Percentiles rank a stretch among this genome's conserved stretches.
phyloP scores from a whole-genome alignment of 1,140 invertebrate species.

The Diabrotica virgifera region DNA sequence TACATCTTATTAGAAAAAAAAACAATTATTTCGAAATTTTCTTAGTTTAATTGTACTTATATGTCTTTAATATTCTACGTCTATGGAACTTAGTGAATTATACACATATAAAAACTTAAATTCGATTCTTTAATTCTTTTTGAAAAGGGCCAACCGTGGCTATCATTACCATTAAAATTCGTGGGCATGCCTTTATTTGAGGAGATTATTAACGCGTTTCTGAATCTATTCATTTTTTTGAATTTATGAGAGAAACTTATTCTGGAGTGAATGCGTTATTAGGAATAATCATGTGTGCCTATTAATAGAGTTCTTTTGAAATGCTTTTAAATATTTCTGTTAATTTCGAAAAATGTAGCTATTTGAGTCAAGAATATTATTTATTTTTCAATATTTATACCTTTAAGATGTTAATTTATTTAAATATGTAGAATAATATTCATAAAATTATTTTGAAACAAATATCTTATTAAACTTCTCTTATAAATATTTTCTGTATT shows the following conservation, averaged over 20 bases:
- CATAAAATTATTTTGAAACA: no score
- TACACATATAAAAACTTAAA: neutral
- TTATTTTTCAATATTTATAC: no score
- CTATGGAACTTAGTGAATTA: neutral
- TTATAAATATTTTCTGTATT: no score
- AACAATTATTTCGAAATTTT: no score
- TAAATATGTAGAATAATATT: no score
- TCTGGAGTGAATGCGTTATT: neutral
- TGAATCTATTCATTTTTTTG: neutral
- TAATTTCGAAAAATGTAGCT: neutral
- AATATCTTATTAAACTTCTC: no score
- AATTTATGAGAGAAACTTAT: neutral
- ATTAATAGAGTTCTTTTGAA: neutral
- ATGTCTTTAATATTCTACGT: neutral
- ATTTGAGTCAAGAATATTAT: neutral
- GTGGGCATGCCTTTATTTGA: neutral
- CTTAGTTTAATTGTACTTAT: no score
- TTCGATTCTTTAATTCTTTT: neutral
- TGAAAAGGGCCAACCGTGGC: neutral
- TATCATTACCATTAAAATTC: neutral
- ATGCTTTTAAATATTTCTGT: neutral
- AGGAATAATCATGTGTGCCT: neutral
- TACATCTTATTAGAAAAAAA: no score
- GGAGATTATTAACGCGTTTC: constrained; percentile 2
- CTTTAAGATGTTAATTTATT: no score